These are phyloP conservation scores for human (Homo sapiens) DNA, from an alignment of 2,113 vertebrate genomes.

Conservation along the genomic window GRCh38 chr4:129642501-129643000, in stretches of 20 bases:
- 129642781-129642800: not conserved
- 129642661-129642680: not conserved
- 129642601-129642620: constrained; percentile 32
- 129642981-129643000: not conserved
- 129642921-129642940: not conserved
- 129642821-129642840: not conserved
- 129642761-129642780: not conserved
- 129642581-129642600: not conserved
- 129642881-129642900: not conserved
- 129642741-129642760: not conserved
- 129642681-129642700: not conserved
- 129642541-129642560: not conserved
- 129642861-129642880: not conserved
- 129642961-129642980: not conserved
- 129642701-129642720: not conserved
- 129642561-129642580: no score
- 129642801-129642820: not conserved
- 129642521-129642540: not conserved
- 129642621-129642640: not conserved
- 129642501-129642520: not conserved
- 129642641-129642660: constrained; percentile 39
- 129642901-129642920: no score
- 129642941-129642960: not conserved
- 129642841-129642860: not conserved
- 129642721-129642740: not conserved